Evolutionary conservation across 2,113 vertebrate species (phyloP), one percentile per base, ranked within the genome.

Genomic region (Eurypyga helias): DNA sequence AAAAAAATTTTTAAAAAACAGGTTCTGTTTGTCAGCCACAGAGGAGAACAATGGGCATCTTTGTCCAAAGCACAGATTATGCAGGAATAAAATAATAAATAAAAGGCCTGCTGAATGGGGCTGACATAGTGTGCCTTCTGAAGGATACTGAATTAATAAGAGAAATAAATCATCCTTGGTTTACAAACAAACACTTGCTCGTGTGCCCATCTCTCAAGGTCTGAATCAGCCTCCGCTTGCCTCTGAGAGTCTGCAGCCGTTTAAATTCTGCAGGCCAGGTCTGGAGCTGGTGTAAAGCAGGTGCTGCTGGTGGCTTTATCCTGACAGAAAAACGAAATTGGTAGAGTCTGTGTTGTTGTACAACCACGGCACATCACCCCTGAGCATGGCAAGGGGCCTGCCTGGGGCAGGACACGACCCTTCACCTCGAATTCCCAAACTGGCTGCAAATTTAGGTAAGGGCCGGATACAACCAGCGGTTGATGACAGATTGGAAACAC

Each of bases 1-100:
- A 28, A 75, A 33, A 84, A 70, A 69, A 85, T 45, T 45, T 87
- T 78, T 36, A 61, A 54, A 75, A 52, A 76, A 4, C 65, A 34
- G 34, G n/a, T 93, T 90, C 67, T 94, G 71, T 96, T 94, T 81
- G 85, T 82, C 81, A 72, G 75, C 46, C 28, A 0, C 19, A 5
- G 72, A 10, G 33, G 1, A 17, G 71, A 66, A 96, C 90, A 96
- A 95, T 87, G 76, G 2, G 4, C 9, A 5, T 34, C 92, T 92
- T 94, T 96, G 96, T 96, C 62, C 8, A 5, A 33, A 51, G 60
- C 26, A 16, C 7, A 19, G 84, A 89, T 94, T 75, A 76, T 94
- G 75, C 93, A 90, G 93, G 71, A 70, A 73, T 88, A 72, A 93
- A 94, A 93, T 88, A 90, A 94, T 90, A 96, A 95, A 93, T 86